These are phyloP conservation scores for Muntiacus muntjak DNA, from an alignment of 2,113 vertebrate genomes.

Conservation along the genomic window DNA sequence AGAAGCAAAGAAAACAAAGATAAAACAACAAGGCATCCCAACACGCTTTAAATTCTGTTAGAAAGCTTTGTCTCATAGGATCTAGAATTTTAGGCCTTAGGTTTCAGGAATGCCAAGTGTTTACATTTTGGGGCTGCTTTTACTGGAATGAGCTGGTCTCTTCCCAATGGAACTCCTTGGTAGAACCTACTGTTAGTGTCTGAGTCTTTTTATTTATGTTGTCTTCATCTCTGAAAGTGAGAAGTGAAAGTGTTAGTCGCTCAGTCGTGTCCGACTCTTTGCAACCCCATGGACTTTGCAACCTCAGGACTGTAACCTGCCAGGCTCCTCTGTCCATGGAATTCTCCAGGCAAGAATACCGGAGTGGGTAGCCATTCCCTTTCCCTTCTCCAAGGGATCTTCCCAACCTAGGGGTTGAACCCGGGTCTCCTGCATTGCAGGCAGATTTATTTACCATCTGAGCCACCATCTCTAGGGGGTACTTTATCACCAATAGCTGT, in stretches of 20 bases:
- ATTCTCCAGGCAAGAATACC: not conserved
- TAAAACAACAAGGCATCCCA: not conserved
- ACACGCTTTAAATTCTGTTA: not conserved
- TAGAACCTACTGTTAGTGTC: not conserved
- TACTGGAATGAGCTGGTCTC: not conserved
- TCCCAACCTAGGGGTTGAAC: not conserved
- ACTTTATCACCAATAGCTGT: not conserved
- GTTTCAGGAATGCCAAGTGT: not conserved
- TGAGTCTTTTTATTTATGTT: not conserved
- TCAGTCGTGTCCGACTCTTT: not conserved
- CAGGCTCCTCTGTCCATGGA: not conserved
- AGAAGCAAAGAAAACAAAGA: not conserved
- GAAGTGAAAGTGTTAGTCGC: not conserved
- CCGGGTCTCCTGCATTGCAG: not conserved
- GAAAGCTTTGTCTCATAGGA: not conserved
- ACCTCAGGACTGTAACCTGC: not conserved
- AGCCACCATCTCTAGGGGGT: not conserved
- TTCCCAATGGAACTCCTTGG: not conserved
- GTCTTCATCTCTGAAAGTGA: not conserved
- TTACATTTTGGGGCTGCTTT: not conserved
- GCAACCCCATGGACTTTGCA: not conserved
- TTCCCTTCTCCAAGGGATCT: not conserved
- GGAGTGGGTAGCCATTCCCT: not conserved
- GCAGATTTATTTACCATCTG: not conserved
- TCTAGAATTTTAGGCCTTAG: not conserved